phyloP scores from a whole-genome alignment of 2,797 vertebrate species.

The Ctenosaura bakeri region DNA sequence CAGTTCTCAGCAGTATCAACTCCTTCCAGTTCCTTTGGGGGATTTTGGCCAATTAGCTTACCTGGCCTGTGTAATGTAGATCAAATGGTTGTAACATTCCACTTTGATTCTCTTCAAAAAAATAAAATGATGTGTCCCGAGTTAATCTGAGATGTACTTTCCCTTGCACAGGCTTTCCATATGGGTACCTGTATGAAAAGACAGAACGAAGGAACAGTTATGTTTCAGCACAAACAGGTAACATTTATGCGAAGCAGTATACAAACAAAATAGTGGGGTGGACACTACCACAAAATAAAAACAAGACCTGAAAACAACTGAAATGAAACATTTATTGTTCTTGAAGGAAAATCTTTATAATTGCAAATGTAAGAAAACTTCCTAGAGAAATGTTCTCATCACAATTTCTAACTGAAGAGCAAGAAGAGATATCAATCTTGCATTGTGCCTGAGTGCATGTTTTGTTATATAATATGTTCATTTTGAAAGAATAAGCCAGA shows the following conservation, averaged over 20 bases:
- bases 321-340: neutral
- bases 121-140: neutral
- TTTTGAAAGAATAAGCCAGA: neutral
- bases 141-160: neutral
- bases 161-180: conserved; percentile 70
- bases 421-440: neutral
- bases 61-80: conserved; percentile 45
- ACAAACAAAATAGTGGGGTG: neutral
- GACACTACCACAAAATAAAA: neutral
- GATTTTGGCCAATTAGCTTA: conserved; percentile 40
- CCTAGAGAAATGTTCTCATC: neutral
- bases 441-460: neutral
- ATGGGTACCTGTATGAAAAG: conserved; percentile 70
- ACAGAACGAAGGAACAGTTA: neutral
- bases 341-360: too few species aligned
- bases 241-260: neutral
- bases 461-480: neutral
- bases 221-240: neutral
- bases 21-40: neutral
- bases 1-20: neutral
- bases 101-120: rapidly evolving
- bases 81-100: neutral
- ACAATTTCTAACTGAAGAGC: neutral
- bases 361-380: too few species aligned
- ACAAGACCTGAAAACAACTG: neutral